A percentile compares a stretch with the other conserved stretches of the same genome.
These are phyloP conservation scores for Nasonia giraulti DNA, from an alignment of 1,140 invertebrate genomes.

Conservation along the genomic window DNA sequence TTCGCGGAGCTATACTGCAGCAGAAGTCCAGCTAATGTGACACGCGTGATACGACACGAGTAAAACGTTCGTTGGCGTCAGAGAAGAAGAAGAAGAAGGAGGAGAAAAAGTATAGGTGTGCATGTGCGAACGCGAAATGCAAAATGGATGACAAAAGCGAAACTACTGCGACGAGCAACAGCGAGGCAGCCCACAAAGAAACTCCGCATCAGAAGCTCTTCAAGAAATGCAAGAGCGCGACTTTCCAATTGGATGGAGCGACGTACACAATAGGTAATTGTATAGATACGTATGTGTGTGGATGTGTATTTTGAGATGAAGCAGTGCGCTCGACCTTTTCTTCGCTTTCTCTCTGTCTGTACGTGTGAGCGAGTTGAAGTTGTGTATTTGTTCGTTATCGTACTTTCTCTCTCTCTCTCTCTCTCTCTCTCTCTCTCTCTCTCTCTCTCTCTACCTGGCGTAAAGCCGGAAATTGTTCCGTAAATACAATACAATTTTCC, in stretches of 20 bases:
- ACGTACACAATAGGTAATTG: constrained; percentile 86
- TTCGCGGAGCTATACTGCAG: not conserved
- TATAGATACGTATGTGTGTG: not conserved
- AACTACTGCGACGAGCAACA: constrained; percentile 6
- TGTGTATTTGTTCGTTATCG: not conserved
- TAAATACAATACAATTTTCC: constrained; percentile 25
- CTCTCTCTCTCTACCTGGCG: not conserved
- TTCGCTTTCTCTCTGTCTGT: not conserved
- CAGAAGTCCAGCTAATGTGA: not conserved
- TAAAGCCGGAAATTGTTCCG: constrained; percentile 1
- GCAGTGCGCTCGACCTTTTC: not conserved
- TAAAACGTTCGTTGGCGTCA: too few relatives aligned
- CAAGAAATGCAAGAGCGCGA: constrained; percentile 86
- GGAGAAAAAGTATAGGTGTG: too few relatives aligned
- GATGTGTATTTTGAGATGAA: not conserved
- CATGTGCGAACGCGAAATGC: not conserved
- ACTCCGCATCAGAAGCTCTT: constrained; percentile 75
- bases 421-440: not conserved
- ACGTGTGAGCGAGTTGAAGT: not conserved
- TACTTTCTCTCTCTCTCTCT: not conserved
- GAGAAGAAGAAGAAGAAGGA: too few relatives aligned
- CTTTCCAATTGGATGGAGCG: constrained; percentile 85
- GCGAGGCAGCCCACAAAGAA: constrained; percentile 18
- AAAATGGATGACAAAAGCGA: constrained; percentile 50
- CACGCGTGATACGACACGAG: not conserved